phyloP scores from a whole-genome alignment of 2,113 vertebrate genomes.

The Etia nguti region DNA sequence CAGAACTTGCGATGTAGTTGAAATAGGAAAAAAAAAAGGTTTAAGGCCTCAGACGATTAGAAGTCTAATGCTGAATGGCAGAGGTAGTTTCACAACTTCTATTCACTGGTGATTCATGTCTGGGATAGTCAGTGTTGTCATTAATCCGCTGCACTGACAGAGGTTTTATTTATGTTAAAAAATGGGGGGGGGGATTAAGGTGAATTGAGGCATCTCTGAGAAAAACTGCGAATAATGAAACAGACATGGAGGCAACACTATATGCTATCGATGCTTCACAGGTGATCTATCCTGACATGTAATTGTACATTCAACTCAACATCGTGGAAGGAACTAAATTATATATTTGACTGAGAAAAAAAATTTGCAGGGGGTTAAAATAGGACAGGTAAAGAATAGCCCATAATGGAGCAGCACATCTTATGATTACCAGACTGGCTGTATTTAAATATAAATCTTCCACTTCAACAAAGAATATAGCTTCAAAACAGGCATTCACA shows the following conservation, averaged over 20 bases:
- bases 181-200: background rate
- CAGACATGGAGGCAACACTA: background rate
- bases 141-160: slow-evolving; percentile 21
- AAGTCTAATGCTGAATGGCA: slow-evolving; percentile 42
- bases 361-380: background rate
- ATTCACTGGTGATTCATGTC: slow-evolving; percentile 35
- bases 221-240: slow-evolving; percentile 3
- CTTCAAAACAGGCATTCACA: background rate
- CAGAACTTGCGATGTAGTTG: background rate
- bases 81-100: slow-evolving; percentile 27
- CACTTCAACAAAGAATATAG: background rate
- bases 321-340: background rate
- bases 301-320: background rate
- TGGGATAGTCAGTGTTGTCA: slow-evolving; percentile 18
- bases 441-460: background rate
- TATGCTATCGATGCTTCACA: slow-evolving; percentile 12
- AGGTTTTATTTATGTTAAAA: slow-evolving; percentile 4
- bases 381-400: background rate
- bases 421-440: background rate
- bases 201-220: slow-evolving; percentile 18
- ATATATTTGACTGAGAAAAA: background rate
- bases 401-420: background rate
- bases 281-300: slow-evolving; percentile 16
- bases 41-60: background rate
- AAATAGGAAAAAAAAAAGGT: background rate